These are phyloP conservation scores for Aporrectodea caliginosa DNA, from an alignment of 1,140 invertebrate genomes.

Conservation along the genomic window DNA sequence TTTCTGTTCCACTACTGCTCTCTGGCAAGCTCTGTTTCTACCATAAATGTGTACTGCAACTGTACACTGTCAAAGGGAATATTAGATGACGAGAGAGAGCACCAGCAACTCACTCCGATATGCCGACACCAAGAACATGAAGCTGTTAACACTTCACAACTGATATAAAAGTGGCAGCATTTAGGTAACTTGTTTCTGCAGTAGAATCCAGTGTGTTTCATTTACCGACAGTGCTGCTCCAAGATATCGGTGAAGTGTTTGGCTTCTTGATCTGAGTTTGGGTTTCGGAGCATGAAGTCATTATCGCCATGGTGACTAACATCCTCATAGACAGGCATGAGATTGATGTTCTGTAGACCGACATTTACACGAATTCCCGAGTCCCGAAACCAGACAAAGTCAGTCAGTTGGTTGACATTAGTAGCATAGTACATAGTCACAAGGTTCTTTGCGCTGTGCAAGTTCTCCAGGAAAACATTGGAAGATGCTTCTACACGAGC, in stretches of 20 bases:
- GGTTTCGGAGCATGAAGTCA: neutral
- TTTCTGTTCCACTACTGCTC: no score
- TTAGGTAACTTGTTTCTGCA: no score
- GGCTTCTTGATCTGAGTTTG: neutral
- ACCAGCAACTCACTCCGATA: no score
- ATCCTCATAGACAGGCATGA: slow-evolving; percentile 9
- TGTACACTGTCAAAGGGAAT: no score
- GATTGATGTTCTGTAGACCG: slow-evolving; percentile 15
- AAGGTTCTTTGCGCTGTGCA: slow-evolving; percentile 11
- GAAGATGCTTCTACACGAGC: neutral
- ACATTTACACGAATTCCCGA: slow-evolving; percentile 19
- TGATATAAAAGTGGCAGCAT: no score
- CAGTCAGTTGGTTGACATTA: slow-evolving; percentile 1
- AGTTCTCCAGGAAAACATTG: slow-evolving; percentile 13
- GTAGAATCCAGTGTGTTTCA: no score
- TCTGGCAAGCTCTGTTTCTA: no score
- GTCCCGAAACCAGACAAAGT: slow-evolving; percentile 23
- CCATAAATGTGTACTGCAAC: no score
- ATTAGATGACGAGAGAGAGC: no score
- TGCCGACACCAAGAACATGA: no score
- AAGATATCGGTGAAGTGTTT: neutral
- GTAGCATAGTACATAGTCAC: slow-evolving; percentile 12
- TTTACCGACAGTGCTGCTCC: neutral
- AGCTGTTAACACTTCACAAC: no score
- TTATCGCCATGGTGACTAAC: slow-evolving; percentile 3